phyloP scores from a whole-genome alignment of 2,888 invertebrate genomes.

The Electrophaes corylata region DNA sequence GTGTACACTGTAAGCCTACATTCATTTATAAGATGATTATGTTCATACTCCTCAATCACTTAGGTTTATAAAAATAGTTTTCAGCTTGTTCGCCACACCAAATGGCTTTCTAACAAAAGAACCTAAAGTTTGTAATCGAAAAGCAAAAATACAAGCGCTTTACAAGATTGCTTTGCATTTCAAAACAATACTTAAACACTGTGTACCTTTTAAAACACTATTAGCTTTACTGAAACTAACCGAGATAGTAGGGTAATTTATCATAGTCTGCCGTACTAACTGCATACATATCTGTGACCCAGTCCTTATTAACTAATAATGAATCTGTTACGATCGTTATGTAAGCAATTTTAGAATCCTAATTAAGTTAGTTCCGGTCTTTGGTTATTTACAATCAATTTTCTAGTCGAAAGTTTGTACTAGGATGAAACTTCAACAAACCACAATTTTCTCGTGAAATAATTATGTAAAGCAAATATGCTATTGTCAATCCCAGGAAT shows the following conservation, averaged over 20 bases:
- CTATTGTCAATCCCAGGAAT: too few relatives aligned
- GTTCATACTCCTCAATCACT: too few relatives aligned
- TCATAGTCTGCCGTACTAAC: constrained; percentile 18
- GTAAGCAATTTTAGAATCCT: constrained; percentile 53
- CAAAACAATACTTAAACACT: constrained; percentile 15
- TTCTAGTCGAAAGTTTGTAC: constrained; percentile 18
- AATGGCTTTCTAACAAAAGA: background rate
- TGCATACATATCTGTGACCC: constrained; percentile 9
- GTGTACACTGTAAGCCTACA: too few relatives aligned
- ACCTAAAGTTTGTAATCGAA: background rate
- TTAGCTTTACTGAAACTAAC: constrained; percentile 19
- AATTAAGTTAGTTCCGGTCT: constrained; percentile 43
- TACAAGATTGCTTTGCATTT: constrained; percentile 7
- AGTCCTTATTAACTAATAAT: constrained; percentile 4
- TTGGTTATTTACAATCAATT: constrained; percentile 38
- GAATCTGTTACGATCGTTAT: constrained; percentile 28
- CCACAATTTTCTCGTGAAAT: background rate
- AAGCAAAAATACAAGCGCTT: background rate
- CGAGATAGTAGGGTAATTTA: constrained; percentile 29
- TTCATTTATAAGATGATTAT: too few relatives aligned
- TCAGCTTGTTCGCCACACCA: background rate
- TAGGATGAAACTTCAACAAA: background rate
- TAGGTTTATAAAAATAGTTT: too few relatives aligned
- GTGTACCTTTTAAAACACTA: constrained; percentile 23
- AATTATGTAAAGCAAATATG: too few relatives aligned